phyloP scores from a whole-genome alignment of 2,797 vertebrate genomes.

The Pangasius macronema region DNA sequence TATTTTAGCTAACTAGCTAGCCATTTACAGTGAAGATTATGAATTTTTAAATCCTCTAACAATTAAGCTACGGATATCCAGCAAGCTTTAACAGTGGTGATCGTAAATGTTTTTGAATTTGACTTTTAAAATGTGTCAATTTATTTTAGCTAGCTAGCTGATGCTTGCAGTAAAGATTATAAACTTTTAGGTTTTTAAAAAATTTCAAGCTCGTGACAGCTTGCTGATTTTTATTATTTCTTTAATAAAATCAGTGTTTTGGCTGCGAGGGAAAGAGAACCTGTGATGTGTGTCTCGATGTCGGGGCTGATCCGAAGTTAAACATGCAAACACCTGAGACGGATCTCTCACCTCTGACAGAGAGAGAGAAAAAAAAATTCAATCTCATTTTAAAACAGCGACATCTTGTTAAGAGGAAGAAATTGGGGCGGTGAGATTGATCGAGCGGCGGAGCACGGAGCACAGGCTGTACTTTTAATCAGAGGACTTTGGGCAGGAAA shows the following conservation, averaged over 20 bases:
- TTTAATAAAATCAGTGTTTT: not conserved
- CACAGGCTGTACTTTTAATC: not conserved
- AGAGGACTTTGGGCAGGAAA: not conserved
- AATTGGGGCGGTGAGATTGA: slow-evolving; percentile 11
- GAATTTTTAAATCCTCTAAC: not conserved
- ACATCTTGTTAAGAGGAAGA: slow-evolving; percentile 22
- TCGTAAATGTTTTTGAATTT: not conserved
- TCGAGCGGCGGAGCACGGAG: not conserved
- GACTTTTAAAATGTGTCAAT: not conserved
- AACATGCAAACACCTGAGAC: slow-evolving; percentile 10
- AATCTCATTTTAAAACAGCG: slow-evolving; percentile 12
- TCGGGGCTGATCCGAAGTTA: not conserved
- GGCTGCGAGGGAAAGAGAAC: not conserved
- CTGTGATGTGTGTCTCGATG: not conserved
- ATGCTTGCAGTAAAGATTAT: not conserved
- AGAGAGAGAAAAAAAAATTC: not conserved
- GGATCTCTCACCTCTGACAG: not conserved
- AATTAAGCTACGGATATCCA: not conserved
- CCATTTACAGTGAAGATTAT: not conserved
- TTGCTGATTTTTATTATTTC: not conserved
- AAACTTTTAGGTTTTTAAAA: not conserved
- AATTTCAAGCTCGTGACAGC: not conserved
- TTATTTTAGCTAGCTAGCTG: not conserved
- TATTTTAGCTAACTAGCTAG: not conserved
- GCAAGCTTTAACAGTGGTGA: not conserved